Evolutionary conservation across 1,140 invertebrate genomes (phyloP), one percentile per base, ranked within the genome.

Genomic region (Pinna nobilis): DNA sequence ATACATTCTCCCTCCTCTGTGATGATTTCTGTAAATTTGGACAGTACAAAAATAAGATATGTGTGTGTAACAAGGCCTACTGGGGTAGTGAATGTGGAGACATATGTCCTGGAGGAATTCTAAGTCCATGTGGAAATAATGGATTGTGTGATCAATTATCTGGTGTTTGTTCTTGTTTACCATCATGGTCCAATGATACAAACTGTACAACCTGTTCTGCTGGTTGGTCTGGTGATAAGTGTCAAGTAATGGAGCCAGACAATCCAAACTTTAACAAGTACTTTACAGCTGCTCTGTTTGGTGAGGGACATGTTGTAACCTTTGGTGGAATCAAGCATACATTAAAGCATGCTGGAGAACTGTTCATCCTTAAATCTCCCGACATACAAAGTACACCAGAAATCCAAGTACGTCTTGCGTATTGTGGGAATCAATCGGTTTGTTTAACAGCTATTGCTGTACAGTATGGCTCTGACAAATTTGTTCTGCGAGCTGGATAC

Each of bases 31-130:
- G 81, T 69, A 76, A 74, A 49, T 79, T 78, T 65, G 76, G 81
- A 32, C 9, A 69, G 6, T 39, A 73, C 11, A 47, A 47, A 13
- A 59, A 64, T 49, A 44, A 59, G 11, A 18, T 60, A 1, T 82
- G 81, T 75, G 55, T 59, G 28, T 82, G 81, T 70, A 18, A 74
- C 30, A 20, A 57, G 5, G 81, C 78, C 5, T 80, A 74, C 61
- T 80, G 78, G 78, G 81, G 76, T 15, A 50, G 25, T 47, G 74
- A 80, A 50, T 82, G 81, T 60, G 53, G 68, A 18, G 15, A 73
- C 6, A 57, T 74, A 3, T 82, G 81, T 47, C 79, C 76, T n/a
- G 81, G 81, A 20, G 81, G 78, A 2, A 50, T 65, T 4, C 44
- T 35, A 11, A 75, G 50, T 4, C 66, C 74, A 3, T 82, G 81